Conservation (phyloP, 2,113 vertebrate genomes). For the Lepisosteus oculatus region DNA sequence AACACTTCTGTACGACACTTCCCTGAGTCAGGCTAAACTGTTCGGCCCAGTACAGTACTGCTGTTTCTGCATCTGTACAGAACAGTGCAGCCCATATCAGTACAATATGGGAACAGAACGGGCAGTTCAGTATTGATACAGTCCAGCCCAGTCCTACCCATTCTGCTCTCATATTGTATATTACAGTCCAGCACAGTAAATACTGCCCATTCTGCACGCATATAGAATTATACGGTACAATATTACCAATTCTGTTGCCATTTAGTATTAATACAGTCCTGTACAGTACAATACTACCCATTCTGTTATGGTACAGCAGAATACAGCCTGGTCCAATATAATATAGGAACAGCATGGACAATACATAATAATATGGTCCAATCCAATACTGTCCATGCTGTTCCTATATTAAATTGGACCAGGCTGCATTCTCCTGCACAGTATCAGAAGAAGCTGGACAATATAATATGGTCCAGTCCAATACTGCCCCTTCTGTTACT, state of each 20-base stretch:
- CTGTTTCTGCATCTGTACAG: not conserved
- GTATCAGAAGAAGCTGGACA: too few species aligned
- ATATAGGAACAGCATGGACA: too few species aligned
- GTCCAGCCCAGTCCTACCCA: constrained; percentile 7
- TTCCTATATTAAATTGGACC: too few species aligned
- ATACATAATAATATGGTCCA: too few species aligned
- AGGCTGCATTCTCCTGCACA: too few species aligned
- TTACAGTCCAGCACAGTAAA: constrained; percentile 17
- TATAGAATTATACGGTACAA: constrained; percentile 10
- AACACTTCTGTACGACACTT: too few species aligned
- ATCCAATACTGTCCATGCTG: too few species aligned
- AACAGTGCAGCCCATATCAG: constrained; percentile 13
- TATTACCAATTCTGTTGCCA: not conserved
- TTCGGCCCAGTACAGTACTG: too few species aligned
- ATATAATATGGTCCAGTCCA: too few species aligned
- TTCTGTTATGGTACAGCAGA: not conserved
- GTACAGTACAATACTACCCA: not conserved
- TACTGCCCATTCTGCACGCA: constrained; percentile 4
- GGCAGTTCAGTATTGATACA: constrained; percentile 1
- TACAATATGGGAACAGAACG: not conserved
- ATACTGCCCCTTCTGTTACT: too few species aligned
- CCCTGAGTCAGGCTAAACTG: too few species aligned
- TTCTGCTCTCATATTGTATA: constrained; percentile 11
- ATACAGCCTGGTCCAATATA: not conserved
- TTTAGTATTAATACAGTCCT: not conserved